Evolutionary conservation across 2,888 invertebrate genomes (phyloP).

Genomic region (Allophyes oxyacanthae): DNA sequence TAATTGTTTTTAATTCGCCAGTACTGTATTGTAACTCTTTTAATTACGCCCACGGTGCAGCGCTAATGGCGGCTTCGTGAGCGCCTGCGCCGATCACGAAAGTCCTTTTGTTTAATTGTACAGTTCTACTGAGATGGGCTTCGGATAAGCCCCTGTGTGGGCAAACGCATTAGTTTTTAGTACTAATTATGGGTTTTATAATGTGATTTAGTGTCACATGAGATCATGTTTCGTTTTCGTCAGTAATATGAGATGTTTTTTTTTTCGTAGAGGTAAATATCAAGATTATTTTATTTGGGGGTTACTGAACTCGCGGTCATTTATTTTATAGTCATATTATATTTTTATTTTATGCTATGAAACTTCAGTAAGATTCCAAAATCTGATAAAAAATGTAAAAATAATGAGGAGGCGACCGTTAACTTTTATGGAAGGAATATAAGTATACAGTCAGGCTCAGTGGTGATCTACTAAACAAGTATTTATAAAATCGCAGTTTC

Average conservation of each 20-base stretch:
- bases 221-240: constrained; percentile 47
- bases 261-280: constrained; percentile 25
- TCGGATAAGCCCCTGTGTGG: constrained; percentile 62
- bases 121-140: constrained; percentile 67
- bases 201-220: constrained; percentile 52
- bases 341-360: constrained; percentile 19
- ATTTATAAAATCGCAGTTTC: no score
- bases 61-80: constrained; percentile 83
- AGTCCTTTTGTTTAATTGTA: constrained; percentile 78
- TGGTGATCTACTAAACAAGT: no score
- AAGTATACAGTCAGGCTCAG: constrained; percentile 14
- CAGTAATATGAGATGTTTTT: constrained; percentile 36
- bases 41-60: constrained; percentile 85
- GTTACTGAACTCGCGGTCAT: constrained; percentile 33
- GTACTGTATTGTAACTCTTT: constrained; percentile 85
- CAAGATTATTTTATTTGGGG: constrained; percentile 26
- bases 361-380: constrained; percentile 10
- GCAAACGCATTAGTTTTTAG: constrained; percentile 57
- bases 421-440: constrained; percentile 17
- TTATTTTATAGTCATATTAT: constrained; percentile 33
- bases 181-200: constrained; percentile 56
- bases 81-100: constrained; percentile 75
- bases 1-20: constrained; percentile 88
- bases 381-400: constrained; percentile 3
- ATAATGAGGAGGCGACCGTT: not conserved